These are phyloP conservation scores for Calycopis cecrops DNA, from an alignment of 1,140 invertebrate genomes.

Conservation along the genomic window DNA sequence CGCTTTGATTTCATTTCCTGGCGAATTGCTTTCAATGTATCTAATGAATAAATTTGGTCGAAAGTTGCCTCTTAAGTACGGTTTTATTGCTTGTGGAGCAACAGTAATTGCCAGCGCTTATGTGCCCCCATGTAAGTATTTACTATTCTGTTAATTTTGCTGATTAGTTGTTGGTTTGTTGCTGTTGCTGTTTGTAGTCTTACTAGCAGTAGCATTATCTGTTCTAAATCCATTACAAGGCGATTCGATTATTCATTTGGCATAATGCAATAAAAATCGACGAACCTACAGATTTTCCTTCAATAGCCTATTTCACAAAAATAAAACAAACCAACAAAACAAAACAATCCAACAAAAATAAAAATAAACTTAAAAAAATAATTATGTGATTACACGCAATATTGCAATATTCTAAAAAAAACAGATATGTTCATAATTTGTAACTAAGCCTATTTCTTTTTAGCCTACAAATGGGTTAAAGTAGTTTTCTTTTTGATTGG, in stretches of 20 bases:
- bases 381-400: no score
- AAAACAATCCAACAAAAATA: no score
- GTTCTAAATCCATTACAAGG: no score
- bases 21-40: conserved; percentile 79
- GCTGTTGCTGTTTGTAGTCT: no score
- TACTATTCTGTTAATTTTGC: no score
- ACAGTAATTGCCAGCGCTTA: conserved; percentile 35
- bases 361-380: no score
- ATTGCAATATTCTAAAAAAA: background rate
- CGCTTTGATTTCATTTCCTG: conserved; percentile 81
- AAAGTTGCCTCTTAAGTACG: conserved; percentile 72
- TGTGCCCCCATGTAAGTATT: conserved; percentile 44
- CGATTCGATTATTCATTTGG: no score
- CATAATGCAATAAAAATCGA: no score
- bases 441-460: conserved; percentile 17
- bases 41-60: conserved; percentile 79
- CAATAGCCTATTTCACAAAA: no score
- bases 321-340: background rate
- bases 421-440: background rate
- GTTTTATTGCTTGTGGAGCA: conserved; percentile 76
- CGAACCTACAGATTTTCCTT: no score
- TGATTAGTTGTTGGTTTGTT: no score
- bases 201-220: no score
- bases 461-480: conserved; percentile 47
- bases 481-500: conserved; percentile 80